Evolutionary conservation across 2,888 invertebrate genomes (phyloP), one percentile per base, ranked within the genome.

Genomic region (Charanyca ferruginea): DNA sequence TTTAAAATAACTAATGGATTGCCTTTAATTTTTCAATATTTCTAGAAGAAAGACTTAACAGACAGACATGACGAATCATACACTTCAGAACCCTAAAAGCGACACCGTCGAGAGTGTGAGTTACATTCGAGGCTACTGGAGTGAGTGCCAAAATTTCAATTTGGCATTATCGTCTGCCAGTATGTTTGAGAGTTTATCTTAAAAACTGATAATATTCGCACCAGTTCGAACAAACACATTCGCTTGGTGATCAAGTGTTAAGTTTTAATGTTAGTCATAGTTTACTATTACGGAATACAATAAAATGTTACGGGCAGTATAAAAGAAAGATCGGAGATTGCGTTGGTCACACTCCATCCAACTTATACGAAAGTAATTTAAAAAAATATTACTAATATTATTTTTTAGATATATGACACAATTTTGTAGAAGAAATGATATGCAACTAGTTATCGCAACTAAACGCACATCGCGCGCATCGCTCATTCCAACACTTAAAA

Each of bases 141-240:
- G 49, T 53, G 66, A 66, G 53, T 80, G 76, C 71, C 81, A 79
- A 81, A 48, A 67, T 66, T 65, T 67, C 69, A 66, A 68, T 76
- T 73, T 81, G 53, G 74, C 65, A 74, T 69, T 62, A 73, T 51
- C 9, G 60, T 51, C 49, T 49, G 59, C 52, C 35, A 25, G 32
- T 74, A 23, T 53, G 41, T 38, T 55, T 28, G 41, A 67, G 44
- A 71, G 66, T 71, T 68, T 66, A 75, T 78, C 66, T 54, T 59
- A 32, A 62, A 75, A 53, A 77, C 13, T 38, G 71, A 67, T 54
- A 66, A 77, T 57, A 65, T 69, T 77, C 47, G 61, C 54, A 60
- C 22, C 61, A 53, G 38, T 61, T 53, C 28, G 32, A 66, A 78
- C 58, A 48, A 66, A 53, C 41, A 44, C 32, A 47, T 53, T 73